These are phyloP conservation scores for Xestia sexstrigata DNA, from an alignment of 2,888 invertebrate species.

Conservation along the genomic window DNA sequence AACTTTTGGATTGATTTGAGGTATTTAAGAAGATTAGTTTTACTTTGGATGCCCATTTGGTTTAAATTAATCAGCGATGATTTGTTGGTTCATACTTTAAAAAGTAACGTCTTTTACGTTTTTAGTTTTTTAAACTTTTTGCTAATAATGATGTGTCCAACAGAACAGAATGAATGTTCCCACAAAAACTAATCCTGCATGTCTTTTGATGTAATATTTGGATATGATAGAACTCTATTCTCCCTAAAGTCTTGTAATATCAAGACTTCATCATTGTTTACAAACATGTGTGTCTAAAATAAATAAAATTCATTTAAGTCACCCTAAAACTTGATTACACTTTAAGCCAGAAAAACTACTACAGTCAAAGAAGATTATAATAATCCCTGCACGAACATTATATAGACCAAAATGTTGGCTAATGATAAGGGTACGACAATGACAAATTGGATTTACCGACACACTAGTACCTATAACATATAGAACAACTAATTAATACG, in stretches of 20 bases:
- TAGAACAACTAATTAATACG: constrained; percentile 44
- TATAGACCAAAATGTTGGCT: constrained; percentile 35
- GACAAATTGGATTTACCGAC: constrained; percentile 45
- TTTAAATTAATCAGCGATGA: background rate
- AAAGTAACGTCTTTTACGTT: background rate
- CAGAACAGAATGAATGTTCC: background rate
- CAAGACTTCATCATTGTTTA: background rate
- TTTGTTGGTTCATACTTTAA: background rate
- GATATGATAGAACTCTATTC: background rate
- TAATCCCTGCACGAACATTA: constrained; percentile 37
- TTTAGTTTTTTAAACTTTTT: background rate
- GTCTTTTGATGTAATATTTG: background rate
- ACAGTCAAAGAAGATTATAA: constrained; percentile 31
- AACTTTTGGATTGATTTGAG: constrained; percentile 15
- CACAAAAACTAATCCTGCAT: background rate
- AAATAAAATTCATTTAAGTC: background rate
- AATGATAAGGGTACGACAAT: constrained; percentile 55
- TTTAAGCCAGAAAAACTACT: constrained; percentile 17
- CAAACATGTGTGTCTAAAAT: background rate
- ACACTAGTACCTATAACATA: constrained; percentile 22
- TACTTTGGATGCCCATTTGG: background rate
- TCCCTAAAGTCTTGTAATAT: background rate
- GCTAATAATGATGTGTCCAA: background rate
- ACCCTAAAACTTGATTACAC: constrained; percentile 7
- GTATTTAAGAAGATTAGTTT: constrained; percentile 18